Evolutionary conservation across 2,888 invertebrate genomes (phyloP), one percentile per base, ranked within the genome.

Genomic region (Oegoconia quadripuncta): DNA sequence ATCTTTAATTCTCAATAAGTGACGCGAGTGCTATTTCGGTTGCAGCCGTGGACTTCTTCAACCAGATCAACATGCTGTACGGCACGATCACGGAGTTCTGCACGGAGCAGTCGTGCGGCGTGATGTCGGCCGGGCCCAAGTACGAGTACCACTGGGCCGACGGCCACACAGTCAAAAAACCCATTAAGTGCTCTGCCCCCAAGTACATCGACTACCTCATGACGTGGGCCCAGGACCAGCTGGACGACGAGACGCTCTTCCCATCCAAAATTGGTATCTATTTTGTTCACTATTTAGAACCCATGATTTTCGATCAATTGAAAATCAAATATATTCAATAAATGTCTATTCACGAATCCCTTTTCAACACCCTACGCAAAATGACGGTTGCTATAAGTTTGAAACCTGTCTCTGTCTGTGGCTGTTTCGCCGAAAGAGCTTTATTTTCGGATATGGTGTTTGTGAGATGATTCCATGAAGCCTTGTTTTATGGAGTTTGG

Each of bases 111-210:
- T 95, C 96, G 52, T 99, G 97, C 82, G 94, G 96, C 7, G 97
- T 99, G 57, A 99, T 99, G 99, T 98, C 97, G 7, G 99, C 99
- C 9, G 99, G 99, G 28, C 98, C 98, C 48, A 98, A 98, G 87
- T 98, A 99, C 74, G 99, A 99, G 87, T 99, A 99, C 86, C 98
- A 98, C 83, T 99, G 99, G 99, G 99, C 99, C 0, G 98, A 99
- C 83, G 98, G 98, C 0, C 96, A 96, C 67, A 97, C 97, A 0
- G 97, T 98, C 16, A 97, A 99, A 81, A 99, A 99, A 76, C 98
- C 98, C 28, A 98, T 99, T 64, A 98, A 98, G 88, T 99, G 98
- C 88, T 98, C 98, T 32, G 99, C 98, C 37, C 98, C 98, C 35
- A 97, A 98, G 83, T 99, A 99, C 83, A 99, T 99, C 59, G 99